Base-by-base conservation (phyloP, 2,113 vertebrate genomes). In the Cephalopholis sonnerati region DNA sequence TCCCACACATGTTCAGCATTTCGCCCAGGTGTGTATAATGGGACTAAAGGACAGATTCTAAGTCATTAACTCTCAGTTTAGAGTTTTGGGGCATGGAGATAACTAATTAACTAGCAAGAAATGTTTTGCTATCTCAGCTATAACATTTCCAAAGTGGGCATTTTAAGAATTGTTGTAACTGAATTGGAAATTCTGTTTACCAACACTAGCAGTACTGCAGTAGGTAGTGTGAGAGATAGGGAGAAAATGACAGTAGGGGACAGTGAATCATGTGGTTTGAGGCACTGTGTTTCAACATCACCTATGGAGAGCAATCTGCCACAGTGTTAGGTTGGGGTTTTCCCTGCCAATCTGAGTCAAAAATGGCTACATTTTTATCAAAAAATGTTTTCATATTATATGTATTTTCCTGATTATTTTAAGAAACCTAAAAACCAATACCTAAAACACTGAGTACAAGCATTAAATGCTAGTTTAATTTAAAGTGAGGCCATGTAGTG, bases 281-380 rank as follows among this genome's bases (percentile, higher is more conserved):
- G 69, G 81, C 66, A 3, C 51, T 57, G 32, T n/a, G 73, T 61
- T 55, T 73, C 51, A 81, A 15, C 50, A 50, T 77, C 54, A 76
- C 79, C 79, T 75, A 61, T 50, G 50, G 83, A 82, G 73, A 83
- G 29, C 75, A 81, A 85, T 88, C 88, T 85, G 88, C 41, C 36
- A 7, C 7, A 68, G 70, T 53, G 79, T 22, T 36, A 72, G 68
- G 25, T 11, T 5, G 57, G 13, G 44, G 25, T 29, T 61, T 54
- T 41, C 44, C 24, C 39, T 70, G 83, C 65, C 71, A 67, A 70
- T 3, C 25, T 20, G 20, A 69, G 65, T 17, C 44, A 7, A 46
- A 69, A 18, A 53, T 13, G 61, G 41, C 29, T 2, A 39, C 48
- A 81, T 71, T 13, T 8, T 18, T 4, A 11, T 27, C 20, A 51